These are phyloP conservation scores for Agrotis ipsilon DNA, from an alignment of 2,888 invertebrate genomes.

Conservation along the genomic window DNA sequence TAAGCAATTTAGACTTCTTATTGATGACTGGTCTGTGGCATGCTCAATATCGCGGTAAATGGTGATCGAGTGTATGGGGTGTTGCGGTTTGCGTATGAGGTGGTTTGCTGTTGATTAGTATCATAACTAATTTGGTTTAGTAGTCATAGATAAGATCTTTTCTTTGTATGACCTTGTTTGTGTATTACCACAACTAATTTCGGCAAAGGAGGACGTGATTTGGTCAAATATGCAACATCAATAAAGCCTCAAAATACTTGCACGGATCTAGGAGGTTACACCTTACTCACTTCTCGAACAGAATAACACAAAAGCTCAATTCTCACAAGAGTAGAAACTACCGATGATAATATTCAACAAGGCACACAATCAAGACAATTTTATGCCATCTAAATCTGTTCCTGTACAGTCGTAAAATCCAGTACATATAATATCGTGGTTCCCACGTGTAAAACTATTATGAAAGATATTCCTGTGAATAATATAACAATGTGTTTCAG, in stretches of 20 bases:
- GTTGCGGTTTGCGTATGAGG: conserved; percentile 7
- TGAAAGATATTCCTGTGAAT: conserved; percentile 46
- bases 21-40: conserved; percentile 65
- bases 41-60: conserved; percentile 17
- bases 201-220: neutral
- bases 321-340: neutral
- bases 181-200: no score
- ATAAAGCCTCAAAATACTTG: neutral
- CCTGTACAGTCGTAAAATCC: conserved; percentile 20
- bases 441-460: conserved; percentile 45
- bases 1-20: conserved; percentile 64
- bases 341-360: neutral
- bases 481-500: conserved; percentile 58
- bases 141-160: neutral
- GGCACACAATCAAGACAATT: neutral
- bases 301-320: neutral
- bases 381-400: conserved; percentile 12
- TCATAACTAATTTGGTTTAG: neutral
- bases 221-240: neutral
- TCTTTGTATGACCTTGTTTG: no score
- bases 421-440: conserved; percentile 17
- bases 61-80: neutral
- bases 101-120: neutral
- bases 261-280: neutral
- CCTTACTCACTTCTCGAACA: no score